Evolutionary conservation across 2,113 vertebrate species (phyloP), one percentile per base, ranked within the genome.

Genomic region (Eubucco bourcierii): DNA sequence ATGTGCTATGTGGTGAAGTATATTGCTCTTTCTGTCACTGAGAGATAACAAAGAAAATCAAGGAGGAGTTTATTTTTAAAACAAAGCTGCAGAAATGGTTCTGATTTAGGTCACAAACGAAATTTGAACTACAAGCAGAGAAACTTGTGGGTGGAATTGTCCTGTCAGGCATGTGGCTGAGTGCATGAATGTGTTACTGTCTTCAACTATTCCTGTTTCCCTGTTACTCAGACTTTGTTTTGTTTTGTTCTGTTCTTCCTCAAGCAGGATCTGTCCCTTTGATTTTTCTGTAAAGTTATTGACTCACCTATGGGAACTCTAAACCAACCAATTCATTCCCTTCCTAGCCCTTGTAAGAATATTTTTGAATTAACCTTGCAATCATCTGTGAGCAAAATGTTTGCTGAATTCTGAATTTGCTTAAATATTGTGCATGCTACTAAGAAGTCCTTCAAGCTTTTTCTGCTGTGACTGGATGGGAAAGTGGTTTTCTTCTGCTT

Each of bases 281-380:
- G 13, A 53, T 83, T 88, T 94, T 90, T 93, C 37, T 93, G 68
- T 91, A 37, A 66, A 85, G 84, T 95, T 90, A 93, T 72, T 93
- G 80, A 67, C 64, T 92, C 67, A 79, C 58, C 65, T 78, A 15
- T 86, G 73, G 85, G 70, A 91, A 74, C 70, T 83, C 53, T 85
- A 93, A 86, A 88, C 3, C 41, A 87, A 77, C 31, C 50, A 77
- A 55, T 90, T 78, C 17, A 29, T 93, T 90, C 73, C 70, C 16
- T 91, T 84, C 53, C 28, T 88, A 93, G 80, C 1, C 2, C 80
- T 90, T 94, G 28, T 56, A 77, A 64, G 50, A 81, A 67, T 81
- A 72, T 41, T 85, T 96, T 66, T 87, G 47, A 70, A 55, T 75
- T 88, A 90, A 90, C 39, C 50, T 59, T 28, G 33, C 5, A 23